A percentile compares a stretch with the other conserved stretches of the same genome.
Conservation (phyloP, 2,113 vertebrate species). For the Tursiops truncatus region DNA sequence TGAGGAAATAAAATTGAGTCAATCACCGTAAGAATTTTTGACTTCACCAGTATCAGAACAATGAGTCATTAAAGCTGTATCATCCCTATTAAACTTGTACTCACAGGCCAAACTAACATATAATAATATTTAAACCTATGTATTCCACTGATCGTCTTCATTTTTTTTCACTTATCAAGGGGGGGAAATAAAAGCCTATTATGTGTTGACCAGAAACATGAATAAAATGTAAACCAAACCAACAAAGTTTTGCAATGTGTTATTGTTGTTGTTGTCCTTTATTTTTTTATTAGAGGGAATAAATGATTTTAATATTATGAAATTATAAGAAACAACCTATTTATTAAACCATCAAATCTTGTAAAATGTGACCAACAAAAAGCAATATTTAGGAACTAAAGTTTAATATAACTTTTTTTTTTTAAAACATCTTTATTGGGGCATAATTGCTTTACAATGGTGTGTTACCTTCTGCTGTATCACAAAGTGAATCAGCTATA, state of each 20-base stretch:
- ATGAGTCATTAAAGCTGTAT: background rate
- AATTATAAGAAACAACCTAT: background rate
- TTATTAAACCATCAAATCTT: background rate
- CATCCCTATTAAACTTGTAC: background rate
- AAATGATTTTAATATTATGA: background rate
- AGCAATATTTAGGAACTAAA: background rate
- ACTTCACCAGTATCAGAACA: background rate
- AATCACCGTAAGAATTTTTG: background rate
- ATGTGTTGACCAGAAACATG: background rate
- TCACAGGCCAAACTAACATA: background rate
- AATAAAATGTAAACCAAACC: conserved; percentile 34
- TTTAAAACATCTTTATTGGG: no score
- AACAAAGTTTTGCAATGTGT: background rate
- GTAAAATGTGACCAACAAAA: background rate
- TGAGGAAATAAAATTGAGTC: background rate
- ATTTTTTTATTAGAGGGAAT: background rate
- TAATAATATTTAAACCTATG: background rate
- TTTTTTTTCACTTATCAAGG: background rate
- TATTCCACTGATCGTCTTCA: background rate
- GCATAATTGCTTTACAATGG: no score
- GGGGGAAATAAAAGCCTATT: background rate
- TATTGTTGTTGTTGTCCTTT: background rate
- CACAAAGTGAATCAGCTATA: no score
- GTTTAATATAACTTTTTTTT: background rate
- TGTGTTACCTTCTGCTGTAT: no score